A percentile compares a stretch with the other conserved stretches of the same genome.
These are phyloP conservation scores for Chaenodraco wilsoni DNA, from an alignment of 2,797 vertebrate genomes.

Conservation along the genomic window DNA sequence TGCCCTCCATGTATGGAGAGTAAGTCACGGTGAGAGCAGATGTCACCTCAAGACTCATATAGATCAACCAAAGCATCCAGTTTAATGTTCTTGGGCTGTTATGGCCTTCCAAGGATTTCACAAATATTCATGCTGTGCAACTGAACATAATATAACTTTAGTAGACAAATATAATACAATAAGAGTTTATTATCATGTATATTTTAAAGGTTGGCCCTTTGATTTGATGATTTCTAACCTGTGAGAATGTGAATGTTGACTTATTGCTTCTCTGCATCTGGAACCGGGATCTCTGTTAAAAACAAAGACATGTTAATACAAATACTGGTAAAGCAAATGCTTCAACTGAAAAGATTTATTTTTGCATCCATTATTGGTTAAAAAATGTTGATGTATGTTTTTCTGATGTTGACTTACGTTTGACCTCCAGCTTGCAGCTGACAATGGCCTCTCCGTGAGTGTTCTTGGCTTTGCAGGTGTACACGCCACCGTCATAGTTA, in stretches of 20 bases:
- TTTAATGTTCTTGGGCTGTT: constrained; percentile 17
- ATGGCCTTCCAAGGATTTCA: constrained; percentile 11
- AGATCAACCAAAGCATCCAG: constrained; percentile 42
- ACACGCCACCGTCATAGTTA: constrained; percentile 92
- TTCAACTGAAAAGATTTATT: no score
- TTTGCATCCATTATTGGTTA: no score
- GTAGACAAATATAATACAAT: background rate
- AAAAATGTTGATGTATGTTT: background rate
- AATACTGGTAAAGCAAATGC: background rate
- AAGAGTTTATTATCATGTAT: background rate
- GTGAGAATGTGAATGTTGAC: constrained; percentile 51
- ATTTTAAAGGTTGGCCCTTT: background rate
- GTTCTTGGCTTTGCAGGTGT: constrained; percentile 93
- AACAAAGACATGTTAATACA: constrained; percentile 28
- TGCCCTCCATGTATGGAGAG: constrained; percentile 79
- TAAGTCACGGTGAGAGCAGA: constrained; percentile 52
- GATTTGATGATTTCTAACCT: constrained; percentile 68
- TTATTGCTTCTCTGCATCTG: constrained; percentile 82
- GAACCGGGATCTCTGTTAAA: constrained; percentile 70
- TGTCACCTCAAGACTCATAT: constrained; percentile 65
- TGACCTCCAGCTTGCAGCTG: constrained; percentile 93
- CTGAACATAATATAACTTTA: background rate
- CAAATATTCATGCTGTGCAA: background rate
- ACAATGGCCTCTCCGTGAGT: constrained; percentile 87
- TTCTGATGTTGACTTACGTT: constrained; percentile 83